Percentiles rank a stretch among this genome's conserved stretches.
Conservation (phyloP, 2,113 vertebrate genomes). For the Ceyx margarethae region DNA sequence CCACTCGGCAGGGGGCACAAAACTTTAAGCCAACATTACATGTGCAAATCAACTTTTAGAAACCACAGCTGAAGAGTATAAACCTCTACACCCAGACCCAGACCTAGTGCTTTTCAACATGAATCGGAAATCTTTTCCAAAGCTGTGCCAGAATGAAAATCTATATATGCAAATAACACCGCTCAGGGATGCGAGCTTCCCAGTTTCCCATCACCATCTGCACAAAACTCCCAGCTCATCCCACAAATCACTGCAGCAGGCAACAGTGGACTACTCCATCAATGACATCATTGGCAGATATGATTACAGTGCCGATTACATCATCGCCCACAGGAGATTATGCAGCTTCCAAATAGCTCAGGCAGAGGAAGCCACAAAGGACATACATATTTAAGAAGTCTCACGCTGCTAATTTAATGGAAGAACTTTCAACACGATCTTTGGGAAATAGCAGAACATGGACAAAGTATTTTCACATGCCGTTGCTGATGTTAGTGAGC, state of each 20-base stretch:
- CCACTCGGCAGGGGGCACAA: not conserved
- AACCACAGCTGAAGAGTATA: not conserved
- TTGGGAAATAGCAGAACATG: not conserved
- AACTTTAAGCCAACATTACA: not conserved
- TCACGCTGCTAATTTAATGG: not conserved
- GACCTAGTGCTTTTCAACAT: not conserved
- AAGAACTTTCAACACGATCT: not conserved
- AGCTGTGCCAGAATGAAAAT: not conserved
- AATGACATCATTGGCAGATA: not conserved
- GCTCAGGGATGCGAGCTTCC: not conserved
- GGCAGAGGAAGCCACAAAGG: not conserved
- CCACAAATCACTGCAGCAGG: not conserved
- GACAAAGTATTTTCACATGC: not conserved
- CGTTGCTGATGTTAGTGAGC: not conserved
- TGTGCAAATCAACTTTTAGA: not conserved
- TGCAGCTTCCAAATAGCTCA: not conserved
- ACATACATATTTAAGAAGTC: not conserved
- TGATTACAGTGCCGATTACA: constrained; percentile 23
- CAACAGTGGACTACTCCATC: not conserved
- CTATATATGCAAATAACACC: not conserved
- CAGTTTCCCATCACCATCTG: not conserved
- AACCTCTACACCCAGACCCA: not conserved
- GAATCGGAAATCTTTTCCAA: not conserved
- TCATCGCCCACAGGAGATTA: constrained; percentile 21
- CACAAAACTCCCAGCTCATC: not conserved